Base-by-base conservation (phyloP, 23 tunicate species). In the Halocynthia roretzi region DNA sequence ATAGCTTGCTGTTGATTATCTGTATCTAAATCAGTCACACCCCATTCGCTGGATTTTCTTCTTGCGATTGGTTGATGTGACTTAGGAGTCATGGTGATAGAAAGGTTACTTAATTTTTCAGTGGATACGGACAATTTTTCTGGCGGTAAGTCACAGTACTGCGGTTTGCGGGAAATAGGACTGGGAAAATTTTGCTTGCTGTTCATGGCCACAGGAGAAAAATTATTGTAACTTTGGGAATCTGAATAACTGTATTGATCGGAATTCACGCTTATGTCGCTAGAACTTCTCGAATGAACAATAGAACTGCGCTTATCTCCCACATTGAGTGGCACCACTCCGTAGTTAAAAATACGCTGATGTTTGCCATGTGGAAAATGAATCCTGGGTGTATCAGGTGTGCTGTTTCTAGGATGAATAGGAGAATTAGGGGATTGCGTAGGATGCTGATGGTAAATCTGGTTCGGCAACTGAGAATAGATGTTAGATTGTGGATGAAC, bases 1-100 rank as follows among this genome's bases (percentile, higher is more conserved):
- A 80, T 89, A 7, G 96, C 80, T 76, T 82, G 86, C 52, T 79
- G 84, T 11, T 62, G 68, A 31, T 73, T 83, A 6, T 83, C 85
- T 0, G 80, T 80, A 68, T 89, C 96, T 67, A 89, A 69, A 55
- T 89, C 96, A 10, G 88, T 89, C 65, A 85, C 96, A 51, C 76
- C 78, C 96, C 96, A 89, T 17, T 89, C 96, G 75, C 56, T 53
- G n/a, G 78, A 74, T 6, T 74, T 74, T 22, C 78, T 54, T 14
- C 78, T 40, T 17, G 56, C 70, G 51, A 69, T 0, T 78, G 88
- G 50, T 50, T 65, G 22, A 65, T 65, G 70, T 65, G 31, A 15
- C 31, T 15, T 65, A 0, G 70, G 70, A 10, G 70, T 65, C 19
- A 48, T 20, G 19, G 22, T 65, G 9, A 65, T 65, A 15, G 70